These are phyloP conservation scores for Tautogolabrus adspersus DNA, from an alignment of 2,113 vertebrate species.

Conservation along the genomic window DNA sequence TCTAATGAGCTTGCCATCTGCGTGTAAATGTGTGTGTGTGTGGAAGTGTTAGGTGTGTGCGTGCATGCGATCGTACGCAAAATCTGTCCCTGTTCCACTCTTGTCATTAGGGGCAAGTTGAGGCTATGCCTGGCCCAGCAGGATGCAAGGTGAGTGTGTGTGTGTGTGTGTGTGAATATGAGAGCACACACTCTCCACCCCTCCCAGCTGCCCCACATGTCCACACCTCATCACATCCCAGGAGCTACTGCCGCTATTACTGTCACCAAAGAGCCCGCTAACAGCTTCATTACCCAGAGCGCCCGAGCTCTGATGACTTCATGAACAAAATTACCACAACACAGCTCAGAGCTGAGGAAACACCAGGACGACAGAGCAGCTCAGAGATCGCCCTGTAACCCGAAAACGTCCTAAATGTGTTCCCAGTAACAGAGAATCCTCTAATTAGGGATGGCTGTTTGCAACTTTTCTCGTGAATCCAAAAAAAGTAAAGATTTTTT, in stretches of 20 bases:
- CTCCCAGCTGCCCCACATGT: constrained; percentile 61
- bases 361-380: background rate
- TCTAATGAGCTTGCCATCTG: constrained; percentile 63
- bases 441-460: no score
- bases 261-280: constrained; percentile 71
- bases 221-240: constrained; percentile 71
- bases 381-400: background rate
- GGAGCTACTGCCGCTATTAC: constrained; percentile 67
- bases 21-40: constrained; percentile 31
- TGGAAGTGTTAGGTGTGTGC: constrained; percentile 18
- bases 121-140: constrained; percentile 68
- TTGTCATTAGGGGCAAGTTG: constrained; percentile 73
- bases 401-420: no score
- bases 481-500: no score
- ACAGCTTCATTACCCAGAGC: constrained; percentile 76
- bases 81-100: constrained; percentile 41
- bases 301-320: constrained; percentile 49
- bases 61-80: constrained; percentile 16
- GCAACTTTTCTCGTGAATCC: no score
- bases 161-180: constrained; percentile 18
- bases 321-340: constrained; percentile 49
- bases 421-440: no score
- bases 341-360: constrained; percentile 32
- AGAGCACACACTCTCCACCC: constrained; percentile 15
- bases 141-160: constrained; percentile 43